Percentiles rank a stretch among this genome's conserved stretches.
These are phyloP conservation scores for Drosophila prolongata DNA, from an alignment of 2,888 invertebrate species.

Conservation along the genomic window DNA sequence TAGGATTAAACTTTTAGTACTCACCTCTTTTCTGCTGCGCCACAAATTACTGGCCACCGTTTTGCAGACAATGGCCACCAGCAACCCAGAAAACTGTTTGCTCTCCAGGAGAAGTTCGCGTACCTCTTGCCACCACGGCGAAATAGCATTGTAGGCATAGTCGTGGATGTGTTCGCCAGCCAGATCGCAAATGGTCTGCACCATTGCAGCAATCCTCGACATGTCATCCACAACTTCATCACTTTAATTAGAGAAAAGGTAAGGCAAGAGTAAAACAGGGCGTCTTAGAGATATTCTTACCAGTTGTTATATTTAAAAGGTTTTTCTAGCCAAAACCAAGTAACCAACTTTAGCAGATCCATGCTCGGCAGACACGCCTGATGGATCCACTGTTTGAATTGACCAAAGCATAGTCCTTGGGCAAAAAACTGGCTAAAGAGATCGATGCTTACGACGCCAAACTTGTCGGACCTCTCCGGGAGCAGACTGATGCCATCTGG, in stretches of 20 bases:
- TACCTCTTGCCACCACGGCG: slow-evolving; percentile 93
- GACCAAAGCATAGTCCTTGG: slow-evolving; percentile 84
- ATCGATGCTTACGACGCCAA: slow-evolving; percentile 76
- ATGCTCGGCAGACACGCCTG: slow-evolving; percentile 84
- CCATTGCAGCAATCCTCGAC: slow-evolving; percentile 88
- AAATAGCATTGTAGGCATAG: slow-evolving; percentile 88
- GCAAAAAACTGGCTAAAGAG: slow-evolving; percentile 79
- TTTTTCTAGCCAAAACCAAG: slow-evolving; percentile 90
- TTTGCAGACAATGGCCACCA: slow-evolving; percentile 93
- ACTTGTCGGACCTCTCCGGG: slow-evolving; percentile 79
- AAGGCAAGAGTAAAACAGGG: neutral
- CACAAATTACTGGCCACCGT: slow-evolving; percentile 86
- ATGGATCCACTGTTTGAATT: slow-evolving; percentile 73
- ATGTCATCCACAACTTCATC: slow-evolving; percentile 86
- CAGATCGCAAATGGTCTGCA: slow-evolving; percentile 88
- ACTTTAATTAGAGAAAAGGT: slow-evolving; percentile 50
- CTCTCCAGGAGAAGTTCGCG: slow-evolving; percentile 90
- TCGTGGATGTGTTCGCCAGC: slow-evolving; percentile 87
- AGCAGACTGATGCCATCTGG: slow-evolving; percentile 81
- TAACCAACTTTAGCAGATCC: slow-evolving; percentile 89
- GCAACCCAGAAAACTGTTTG: slow-evolving; percentile 90
- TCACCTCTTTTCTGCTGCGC: slow-evolving; percentile 74
- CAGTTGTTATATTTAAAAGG: slow-evolving; percentile 84
- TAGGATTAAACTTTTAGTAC: neutral
- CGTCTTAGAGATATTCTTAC: slow-evolving; percentile 49